These are phyloP conservation scores for Bothrops jararaca DNA, from an alignment of 2,113 vertebrate species.

Conservation along the genomic window DNA sequence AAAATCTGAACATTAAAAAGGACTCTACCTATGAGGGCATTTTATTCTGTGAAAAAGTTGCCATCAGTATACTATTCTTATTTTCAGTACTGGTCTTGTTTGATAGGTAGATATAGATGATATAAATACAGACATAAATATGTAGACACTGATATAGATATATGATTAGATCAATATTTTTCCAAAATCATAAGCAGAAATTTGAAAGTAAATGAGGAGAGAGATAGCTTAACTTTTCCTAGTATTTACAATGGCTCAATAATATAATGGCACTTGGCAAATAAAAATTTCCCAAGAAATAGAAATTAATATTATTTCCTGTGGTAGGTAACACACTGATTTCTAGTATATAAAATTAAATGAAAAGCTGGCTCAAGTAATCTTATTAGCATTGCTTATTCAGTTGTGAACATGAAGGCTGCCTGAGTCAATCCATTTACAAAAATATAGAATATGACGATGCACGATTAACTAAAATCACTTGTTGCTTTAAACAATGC, in stretches of 20 bases:
- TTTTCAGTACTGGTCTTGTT: background rate
- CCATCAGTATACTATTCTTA: background rate
- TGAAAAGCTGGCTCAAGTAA: background rate
- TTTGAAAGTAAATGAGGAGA: background rate
- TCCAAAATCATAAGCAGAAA: background rate
- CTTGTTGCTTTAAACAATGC: background rate
- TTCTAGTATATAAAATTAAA: background rate
- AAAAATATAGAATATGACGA: background rate
- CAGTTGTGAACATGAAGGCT: background rate
- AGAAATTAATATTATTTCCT: background rate
- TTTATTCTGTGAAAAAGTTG: background rate
- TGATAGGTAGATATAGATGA: background rate
- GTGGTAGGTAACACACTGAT: background rate
- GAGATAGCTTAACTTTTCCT: background rate
- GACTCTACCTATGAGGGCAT: background rate
- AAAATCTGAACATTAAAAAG: constrained; percentile 1
- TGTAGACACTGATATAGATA: background rate
- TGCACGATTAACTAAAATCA: background rate
- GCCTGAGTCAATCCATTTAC: background rate
- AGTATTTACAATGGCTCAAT: background rate
- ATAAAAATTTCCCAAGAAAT: background rate
- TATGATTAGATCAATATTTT: background rate
- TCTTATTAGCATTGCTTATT: constrained; percentile 5
- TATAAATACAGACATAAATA: background rate
- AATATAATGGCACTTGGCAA: background rate